Conservation (phyloP, 2,797 vertebrate genomes). For the Sylvilagus floridanus region DNA sequence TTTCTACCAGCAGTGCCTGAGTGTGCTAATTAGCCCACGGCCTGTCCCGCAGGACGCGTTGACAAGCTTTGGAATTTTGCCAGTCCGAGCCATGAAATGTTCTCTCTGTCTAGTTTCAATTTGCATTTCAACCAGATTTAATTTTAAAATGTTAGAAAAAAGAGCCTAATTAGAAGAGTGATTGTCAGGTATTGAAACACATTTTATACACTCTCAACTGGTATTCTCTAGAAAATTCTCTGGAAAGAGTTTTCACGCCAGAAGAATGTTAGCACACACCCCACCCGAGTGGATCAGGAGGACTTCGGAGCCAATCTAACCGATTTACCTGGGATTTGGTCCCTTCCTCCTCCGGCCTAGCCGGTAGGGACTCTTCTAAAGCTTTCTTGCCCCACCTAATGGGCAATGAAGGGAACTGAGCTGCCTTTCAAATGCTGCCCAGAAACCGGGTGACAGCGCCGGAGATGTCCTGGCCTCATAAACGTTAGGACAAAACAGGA, state of each 20-base stretch:
- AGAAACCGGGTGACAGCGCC: neutral
- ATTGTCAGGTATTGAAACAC: slow-evolving; percentile 31
- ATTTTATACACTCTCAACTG: neutral
- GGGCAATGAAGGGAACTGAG: slow-evolving; percentile 53
- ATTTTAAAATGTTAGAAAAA: slow-evolving; percentile 39
- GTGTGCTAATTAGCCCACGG: neutral
- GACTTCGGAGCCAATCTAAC: neutral
- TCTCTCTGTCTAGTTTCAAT: slow-evolving; percentile 31
- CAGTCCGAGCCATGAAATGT: neutral
- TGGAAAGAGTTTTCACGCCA: slow-evolving; percentile 4
- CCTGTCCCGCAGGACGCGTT: neutral
- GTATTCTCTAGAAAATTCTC: slow-evolving; percentile 46
- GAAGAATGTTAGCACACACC: slow-evolving; percentile 36
- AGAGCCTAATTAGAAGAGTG: neutral
- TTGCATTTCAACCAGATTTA: slow-evolving; percentile 48
- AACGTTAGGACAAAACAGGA: slow-evolving; percentile 48
- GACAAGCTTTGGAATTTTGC: slow-evolving; percentile 5
- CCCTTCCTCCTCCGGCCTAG: neutral
- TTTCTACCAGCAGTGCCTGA: neutral
- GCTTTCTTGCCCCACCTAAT: slow-evolving; percentile 78
- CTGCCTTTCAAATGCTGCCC: neutral
- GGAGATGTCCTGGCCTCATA: neutral
- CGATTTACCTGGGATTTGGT: neutral
- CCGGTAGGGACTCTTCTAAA: slow-evolving; percentile 28
- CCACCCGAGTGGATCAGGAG: neutral